Evolutionary conservation across 2,797 vertebrate genomes (phyloP).

Genomic region (Anomalospiza imberbis): DNA sequence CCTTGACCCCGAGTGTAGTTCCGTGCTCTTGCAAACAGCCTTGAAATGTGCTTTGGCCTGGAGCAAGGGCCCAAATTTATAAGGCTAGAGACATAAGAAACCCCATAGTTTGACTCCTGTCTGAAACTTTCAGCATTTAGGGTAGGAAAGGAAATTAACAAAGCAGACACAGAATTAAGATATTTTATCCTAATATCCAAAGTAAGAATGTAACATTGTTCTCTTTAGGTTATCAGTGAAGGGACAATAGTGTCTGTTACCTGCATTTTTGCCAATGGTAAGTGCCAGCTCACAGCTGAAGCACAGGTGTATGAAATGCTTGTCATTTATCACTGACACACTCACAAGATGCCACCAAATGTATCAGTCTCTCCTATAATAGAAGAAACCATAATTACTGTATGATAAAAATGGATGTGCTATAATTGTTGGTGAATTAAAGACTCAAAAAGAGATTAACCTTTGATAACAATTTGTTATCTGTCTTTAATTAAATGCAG

Average conservation of each 20-base stretch:
- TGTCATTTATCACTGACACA: not conserved
- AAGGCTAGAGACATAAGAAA: not conserved
- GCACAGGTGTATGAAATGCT: not conserved
- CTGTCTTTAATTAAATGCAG: not conserved
- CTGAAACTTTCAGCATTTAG: not conserved
- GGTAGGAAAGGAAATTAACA: not conserved
- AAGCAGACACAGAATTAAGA: not conserved
- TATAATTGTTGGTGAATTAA: not conserved
- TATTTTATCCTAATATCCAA: not conserved
- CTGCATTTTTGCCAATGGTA: not conserved
- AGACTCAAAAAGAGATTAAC: not conserved
- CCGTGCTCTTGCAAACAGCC: not conserved
- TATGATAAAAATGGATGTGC: not conserved
- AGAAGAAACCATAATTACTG: not conserved
- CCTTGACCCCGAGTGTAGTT: not conserved
- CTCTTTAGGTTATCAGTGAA: not conserved
- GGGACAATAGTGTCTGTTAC: not conserved
- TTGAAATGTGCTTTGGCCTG: not conserved
- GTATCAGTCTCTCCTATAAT: not conserved
- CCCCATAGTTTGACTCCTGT: not conserved
- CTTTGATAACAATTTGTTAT: not conserved
- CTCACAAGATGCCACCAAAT: not conserved
- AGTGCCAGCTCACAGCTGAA: not conserved
- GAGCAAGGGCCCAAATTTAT: not conserved
- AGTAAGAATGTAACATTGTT: not conserved